phyloP scores from a whole-genome alignment of 1,140 invertebrate genomes.

The Brachionus paranguensis region DNA sequence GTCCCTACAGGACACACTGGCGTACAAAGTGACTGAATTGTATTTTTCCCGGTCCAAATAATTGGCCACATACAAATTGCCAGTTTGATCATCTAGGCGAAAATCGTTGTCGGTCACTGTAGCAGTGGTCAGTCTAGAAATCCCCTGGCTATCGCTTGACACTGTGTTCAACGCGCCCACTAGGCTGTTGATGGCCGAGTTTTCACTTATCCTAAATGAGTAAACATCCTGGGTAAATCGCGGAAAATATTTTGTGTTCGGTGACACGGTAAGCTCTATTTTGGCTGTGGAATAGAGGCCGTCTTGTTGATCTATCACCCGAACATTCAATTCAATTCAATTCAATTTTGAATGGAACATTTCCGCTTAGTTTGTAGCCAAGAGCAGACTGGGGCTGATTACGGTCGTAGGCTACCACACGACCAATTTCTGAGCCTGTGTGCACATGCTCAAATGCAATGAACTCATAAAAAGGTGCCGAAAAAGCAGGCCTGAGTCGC shows the following conservation, averaged over 20 bases:
- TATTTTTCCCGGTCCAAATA: constrained; percentile 15
- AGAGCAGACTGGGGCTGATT: background rate
- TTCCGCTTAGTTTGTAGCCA: background rate
- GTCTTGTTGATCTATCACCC: constrained; percentile 2
- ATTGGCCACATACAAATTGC: constrained; percentile 26
- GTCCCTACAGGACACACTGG: background rate
- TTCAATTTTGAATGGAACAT: constrained; percentile 25
- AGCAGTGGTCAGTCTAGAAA: background rate
- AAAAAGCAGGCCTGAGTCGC: background rate
- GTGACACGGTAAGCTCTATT: background rate
- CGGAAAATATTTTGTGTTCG: constrained; percentile 21
- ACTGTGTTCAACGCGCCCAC: background rate
- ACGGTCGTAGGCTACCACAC: background rate
- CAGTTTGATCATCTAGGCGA: constrained; percentile 13
- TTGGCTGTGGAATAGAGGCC: constrained; percentile 11
- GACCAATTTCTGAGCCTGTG: background rate
- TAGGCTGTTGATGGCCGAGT: background rate
- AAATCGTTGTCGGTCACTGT: background rate
- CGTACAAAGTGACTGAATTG: background rate
- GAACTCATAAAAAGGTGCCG: constrained; percentile 39
- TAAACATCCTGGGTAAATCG: constrained; percentile 25
- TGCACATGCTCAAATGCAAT: background rate
- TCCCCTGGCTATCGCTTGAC: background rate
- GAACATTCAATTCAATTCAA: background rate
- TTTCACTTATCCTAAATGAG: constrained; percentile 12